These are phyloP conservation scores for Varecia variegata DNA, from an alignment of 2,797 vertebrate genomes.

Conservation along the genomic window DNA sequence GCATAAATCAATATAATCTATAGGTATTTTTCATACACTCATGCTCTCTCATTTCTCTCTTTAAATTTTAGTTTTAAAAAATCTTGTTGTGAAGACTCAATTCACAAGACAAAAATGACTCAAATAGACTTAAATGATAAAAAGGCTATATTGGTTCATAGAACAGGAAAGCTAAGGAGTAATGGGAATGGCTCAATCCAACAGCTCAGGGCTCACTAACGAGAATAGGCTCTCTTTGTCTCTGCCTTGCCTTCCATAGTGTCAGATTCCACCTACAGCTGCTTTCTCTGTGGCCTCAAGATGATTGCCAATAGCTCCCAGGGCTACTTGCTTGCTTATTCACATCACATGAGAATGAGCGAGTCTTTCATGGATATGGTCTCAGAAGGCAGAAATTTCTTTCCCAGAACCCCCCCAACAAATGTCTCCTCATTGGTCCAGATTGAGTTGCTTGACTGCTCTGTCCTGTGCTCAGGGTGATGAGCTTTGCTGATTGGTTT, in stretches of 20 bases:
- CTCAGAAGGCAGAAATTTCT: not conserved
- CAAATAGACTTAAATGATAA: not conserved
- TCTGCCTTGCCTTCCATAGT: not conserved
- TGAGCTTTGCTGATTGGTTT: not conserved
- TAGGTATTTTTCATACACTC: not conserved
- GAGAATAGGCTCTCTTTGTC: not conserved
- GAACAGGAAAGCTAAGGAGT: not conserved
- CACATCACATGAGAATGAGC: not conserved
- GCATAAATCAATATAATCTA: not conserved
- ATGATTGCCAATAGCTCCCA: not conserved
- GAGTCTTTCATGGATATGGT: not conserved
- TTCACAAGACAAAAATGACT: not conserved
- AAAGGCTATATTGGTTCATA: not conserved
- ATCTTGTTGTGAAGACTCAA: not conserved
- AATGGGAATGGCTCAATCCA: not conserved
- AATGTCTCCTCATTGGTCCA: not conserved
- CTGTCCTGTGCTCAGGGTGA: not conserved
- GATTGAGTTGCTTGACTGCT: not conserved
- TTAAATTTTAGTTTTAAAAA: constrained; percentile 1
- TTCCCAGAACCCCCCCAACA: not conserved
- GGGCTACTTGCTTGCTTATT: not conserved
- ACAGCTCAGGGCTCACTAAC: not conserved
- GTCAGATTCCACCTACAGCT: not conserved
- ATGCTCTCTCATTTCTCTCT: not conserved
- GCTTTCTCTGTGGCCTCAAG: not conserved